These are phyloP conservation scores for Sebastes vulpes DNA, from an alignment of 2,797 vertebrate genomes.

Conservation along the genomic window DNA sequence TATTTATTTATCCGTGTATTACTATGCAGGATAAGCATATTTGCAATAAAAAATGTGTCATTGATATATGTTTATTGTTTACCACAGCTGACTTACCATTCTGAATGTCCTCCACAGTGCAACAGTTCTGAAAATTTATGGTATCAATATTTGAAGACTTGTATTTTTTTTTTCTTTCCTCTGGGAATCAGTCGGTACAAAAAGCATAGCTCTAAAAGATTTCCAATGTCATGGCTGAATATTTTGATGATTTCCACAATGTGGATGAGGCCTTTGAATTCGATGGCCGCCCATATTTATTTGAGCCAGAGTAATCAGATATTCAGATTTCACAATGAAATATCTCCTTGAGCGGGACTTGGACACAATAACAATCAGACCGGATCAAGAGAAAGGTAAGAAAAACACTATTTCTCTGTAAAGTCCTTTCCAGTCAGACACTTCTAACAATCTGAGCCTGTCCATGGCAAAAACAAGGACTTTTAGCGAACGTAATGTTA, in stretches of 20 bases:
- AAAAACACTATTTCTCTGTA: background rate
- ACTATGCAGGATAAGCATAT: constrained; percentile 4
- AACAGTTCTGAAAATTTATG: constrained; percentile 43
- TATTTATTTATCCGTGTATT: constrained; percentile 14
- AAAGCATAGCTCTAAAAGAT: background rate
- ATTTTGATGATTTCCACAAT: background rate
- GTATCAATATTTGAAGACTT: constrained; percentile 33
- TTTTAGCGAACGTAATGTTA: background rate
- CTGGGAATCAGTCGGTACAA: constrained; percentile 16
- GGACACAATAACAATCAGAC: background rate
- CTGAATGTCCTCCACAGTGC: background rate
- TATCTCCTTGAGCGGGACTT: background rate
- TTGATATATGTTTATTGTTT: background rate
- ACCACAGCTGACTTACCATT: constrained; percentile 12
- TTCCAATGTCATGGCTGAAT: background rate
- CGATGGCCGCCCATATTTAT: too few species aligned
- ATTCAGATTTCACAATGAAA: background rate
- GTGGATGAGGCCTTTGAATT: too few species aligned
- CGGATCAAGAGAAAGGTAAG: background rate
- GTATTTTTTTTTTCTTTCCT: background rate
- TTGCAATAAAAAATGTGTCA: constrained; percentile 27
- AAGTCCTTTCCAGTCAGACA: too few species aligned
- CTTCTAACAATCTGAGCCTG: too few species aligned
- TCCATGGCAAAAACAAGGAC: background rate
- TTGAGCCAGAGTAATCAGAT: background rate